Evolutionary conservation across 2,113 vertebrate genomes (phyloP).

Genomic region (Glaucomys volans): DNA sequence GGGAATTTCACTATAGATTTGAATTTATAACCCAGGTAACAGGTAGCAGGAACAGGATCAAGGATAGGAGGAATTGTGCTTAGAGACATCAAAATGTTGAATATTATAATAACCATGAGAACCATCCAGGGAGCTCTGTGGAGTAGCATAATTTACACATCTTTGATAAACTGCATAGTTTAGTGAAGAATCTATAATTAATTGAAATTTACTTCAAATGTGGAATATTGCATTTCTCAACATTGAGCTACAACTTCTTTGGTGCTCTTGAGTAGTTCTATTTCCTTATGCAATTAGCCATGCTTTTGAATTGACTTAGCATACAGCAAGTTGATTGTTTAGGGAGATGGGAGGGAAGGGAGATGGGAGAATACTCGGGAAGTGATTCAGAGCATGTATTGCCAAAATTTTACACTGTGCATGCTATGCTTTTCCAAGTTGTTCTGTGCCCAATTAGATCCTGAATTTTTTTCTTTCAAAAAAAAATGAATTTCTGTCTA

Average conservation of each 20-base stretch:
- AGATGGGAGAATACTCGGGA: neutral
- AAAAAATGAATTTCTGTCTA: conserved; percentile 78
- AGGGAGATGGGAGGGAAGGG: conserved; percentile 33
- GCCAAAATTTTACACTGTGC: conserved; percentile 62
- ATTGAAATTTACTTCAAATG: neutral
- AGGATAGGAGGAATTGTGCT: neutral
- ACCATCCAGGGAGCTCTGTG: neutral
- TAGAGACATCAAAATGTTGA: neutral
- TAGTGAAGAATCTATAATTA: neutral
- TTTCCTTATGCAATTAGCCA: conserved; percentile 52
- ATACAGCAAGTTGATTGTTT: conserved; percentile 68
- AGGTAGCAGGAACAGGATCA: neutral
- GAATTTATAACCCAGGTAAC: neutral
- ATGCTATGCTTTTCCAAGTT: conserved; percentile 66
- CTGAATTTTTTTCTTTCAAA: conserved; percentile 58
- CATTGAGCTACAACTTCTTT: conserved; percentile 13
- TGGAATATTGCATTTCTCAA: neutral
- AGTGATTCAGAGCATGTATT: conserved; percentile 50
- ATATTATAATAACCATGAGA: neutral
- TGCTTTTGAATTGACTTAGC: conserved; percentile 29
- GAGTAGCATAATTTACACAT: neutral
- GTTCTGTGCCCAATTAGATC: conserved; percentile 67
- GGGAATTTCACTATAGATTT: neutral
- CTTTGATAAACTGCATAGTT: neutral
- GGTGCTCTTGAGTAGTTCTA: conserved; percentile 52